Conservation (phyloP, 1,140 invertebrate species). For the Hypsibius dujardini region DNA sequence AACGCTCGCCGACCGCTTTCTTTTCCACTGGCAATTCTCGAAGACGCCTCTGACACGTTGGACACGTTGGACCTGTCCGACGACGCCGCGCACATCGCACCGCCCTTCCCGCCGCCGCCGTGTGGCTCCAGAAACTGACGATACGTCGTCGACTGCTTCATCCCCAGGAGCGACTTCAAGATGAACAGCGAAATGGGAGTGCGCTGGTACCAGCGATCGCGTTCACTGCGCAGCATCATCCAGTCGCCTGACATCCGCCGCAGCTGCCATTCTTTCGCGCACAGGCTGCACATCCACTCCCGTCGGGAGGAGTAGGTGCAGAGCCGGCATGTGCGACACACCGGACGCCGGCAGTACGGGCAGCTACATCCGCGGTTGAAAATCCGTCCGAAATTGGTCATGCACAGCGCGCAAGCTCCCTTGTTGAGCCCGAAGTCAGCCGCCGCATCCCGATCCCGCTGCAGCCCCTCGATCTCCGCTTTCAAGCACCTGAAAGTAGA, state of each 20-base stretch:
- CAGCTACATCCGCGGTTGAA: background rate
- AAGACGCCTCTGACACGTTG: too few relatives aligned
- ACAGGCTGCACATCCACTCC: background rate
- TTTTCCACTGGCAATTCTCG: too few relatives aligned
- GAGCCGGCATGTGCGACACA: background rate
- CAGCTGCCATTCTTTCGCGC: conserved; percentile 1
- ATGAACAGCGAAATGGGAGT: too few relatives aligned
- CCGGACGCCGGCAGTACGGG: background rate
- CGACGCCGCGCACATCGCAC: too few relatives aligned
- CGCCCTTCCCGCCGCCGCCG: too few relatives aligned
- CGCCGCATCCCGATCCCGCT: background rate
- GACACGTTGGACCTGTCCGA: too few relatives aligned
- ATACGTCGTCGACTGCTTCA: too few relatives aligned
- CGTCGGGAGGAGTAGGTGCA: background rate
- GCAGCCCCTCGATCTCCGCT: background rate
- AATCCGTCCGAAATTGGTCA: background rate
- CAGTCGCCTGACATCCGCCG: background rate
- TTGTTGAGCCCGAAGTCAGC: background rate
- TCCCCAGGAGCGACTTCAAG: too few relatives aligned
- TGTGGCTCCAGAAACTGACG: too few relatives aligned
- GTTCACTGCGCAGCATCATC: background rate
- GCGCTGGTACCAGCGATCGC: too few relatives aligned
- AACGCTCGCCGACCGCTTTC: too few relatives aligned
- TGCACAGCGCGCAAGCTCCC: background rate
- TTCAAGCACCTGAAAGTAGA: background rate